phyloP scores from a whole-genome alignment of 23 tunicate species.

The Ciona savignyi region DNA sequence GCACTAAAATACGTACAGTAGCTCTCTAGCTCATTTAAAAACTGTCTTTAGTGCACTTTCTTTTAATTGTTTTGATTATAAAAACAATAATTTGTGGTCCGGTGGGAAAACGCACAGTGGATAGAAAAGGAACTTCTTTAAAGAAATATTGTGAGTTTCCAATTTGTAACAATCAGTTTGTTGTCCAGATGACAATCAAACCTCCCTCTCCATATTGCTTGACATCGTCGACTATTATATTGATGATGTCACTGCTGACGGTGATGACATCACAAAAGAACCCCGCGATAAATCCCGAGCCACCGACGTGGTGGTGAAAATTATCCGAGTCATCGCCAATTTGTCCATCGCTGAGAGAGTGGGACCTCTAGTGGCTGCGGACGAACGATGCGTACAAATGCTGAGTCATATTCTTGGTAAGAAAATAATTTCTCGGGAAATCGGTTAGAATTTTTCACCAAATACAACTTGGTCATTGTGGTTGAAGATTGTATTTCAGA shows the following conservation, averaged over 20 bases:
- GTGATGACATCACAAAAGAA: background rate
- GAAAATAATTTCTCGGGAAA: too few relatives aligned
- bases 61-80: too few relatives aligned
- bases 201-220: background rate
- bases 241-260: background rate
- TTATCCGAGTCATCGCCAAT: constrained; percentile 71
- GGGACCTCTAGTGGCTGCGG: constrained; percentile 45
- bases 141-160: too few relatives aligned
- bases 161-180: background rate
- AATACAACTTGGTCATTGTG: too few relatives aligned
- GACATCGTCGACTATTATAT: background rate
- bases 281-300: background rate
- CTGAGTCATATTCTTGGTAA: constrained; percentile 15
- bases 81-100: too few relatives aligned
- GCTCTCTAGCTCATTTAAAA: too few relatives aligned
- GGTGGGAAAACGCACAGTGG: too few relatives aligned
- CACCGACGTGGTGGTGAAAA: constrained; percentile 50
- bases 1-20: too few relatives aligned
- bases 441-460: too few relatives aligned
- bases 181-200: background rate
- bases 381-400: constrained; percentile 13
- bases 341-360: constrained; percentile 45
- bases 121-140: too few relatives aligned
- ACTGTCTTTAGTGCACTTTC: too few relatives aligned
- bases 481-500: too few relatives aligned